Evolutionary conservation across 1,140 invertebrate species (phyloP).

Genomic region (Danaus plexippus): DNA sequence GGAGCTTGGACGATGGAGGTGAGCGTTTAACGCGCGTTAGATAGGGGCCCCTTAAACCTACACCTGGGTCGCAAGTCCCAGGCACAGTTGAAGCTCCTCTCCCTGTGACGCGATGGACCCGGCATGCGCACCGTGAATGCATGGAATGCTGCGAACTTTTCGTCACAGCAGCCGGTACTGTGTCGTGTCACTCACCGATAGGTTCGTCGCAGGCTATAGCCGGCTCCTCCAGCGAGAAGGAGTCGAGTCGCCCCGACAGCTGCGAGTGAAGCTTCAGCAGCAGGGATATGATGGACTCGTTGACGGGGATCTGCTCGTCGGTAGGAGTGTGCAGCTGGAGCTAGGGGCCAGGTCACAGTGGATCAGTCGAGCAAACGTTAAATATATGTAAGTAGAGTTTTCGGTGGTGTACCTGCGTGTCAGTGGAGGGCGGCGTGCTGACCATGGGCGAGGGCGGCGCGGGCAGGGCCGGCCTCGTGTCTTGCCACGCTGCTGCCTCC

Average conservation of each 20-base stretch:
- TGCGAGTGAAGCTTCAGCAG: constrained; percentile 95
- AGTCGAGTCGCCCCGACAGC: constrained; percentile 85
- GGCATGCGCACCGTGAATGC: background rate
- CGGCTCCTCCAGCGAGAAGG: constrained; percentile 73
- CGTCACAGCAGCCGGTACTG: background rate
- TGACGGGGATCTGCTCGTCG: constrained; percentile 76
- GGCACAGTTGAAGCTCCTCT: no score
- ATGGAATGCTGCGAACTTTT: background rate
- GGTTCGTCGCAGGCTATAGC: constrained; percentile 39
- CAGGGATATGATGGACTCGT: constrained; percentile 93
- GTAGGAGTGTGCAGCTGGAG: constrained; percentile 43
- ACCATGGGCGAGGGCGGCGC: constrained; percentile 25
- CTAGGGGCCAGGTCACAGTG: constrained; percentile 16
- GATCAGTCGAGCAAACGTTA: no score
- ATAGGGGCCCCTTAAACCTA: no score
- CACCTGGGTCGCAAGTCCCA: no score
- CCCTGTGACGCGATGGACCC: no score
- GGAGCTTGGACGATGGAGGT: no score
- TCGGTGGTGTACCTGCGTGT: constrained; percentile 22
- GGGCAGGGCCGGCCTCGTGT: constrained; percentile 24
- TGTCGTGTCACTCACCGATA: constrained; percentile 32
- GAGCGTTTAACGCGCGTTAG: no score
- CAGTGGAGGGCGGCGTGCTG: constrained; percentile 26
- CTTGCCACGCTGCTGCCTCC: no score
- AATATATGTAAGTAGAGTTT: no score